A percentile compares a stretch with the other conserved stretches of the same genome.
Conservation (phyloP, 2,113 vertebrate species). For the Mormyrus iriodes region DNA sequence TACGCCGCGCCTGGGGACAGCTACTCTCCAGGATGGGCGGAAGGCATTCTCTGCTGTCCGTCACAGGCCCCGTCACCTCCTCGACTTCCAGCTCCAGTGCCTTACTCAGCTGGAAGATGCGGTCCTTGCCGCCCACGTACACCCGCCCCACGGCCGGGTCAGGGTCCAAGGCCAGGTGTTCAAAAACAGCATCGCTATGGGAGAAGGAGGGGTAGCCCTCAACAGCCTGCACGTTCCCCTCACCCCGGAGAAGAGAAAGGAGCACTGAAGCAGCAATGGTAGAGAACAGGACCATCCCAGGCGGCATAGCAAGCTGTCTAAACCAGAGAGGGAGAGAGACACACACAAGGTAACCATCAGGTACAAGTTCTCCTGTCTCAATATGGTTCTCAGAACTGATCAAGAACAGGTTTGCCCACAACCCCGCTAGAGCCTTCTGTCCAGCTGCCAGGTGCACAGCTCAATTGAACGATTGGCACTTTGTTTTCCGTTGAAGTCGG, state of each 20-base stretch:
- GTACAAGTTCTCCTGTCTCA: background rate
- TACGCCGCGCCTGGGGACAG: constrained; percentile 79
- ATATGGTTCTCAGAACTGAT: background rate
- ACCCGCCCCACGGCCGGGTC: constrained; percentile 71
- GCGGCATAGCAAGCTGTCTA: constrained; percentile 84
- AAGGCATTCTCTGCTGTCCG: constrained; percentile 86
- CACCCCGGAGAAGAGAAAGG: constrained; percentile 57
- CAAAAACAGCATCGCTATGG: constrained; percentile 70
- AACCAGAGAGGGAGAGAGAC: constrained; percentile 17
- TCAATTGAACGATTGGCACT: background rate
- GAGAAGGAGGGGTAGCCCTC: constrained; percentile 66
- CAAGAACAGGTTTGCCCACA: background rate
- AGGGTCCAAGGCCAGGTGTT: constrained; percentile 82
- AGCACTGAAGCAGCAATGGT: constrained; percentile 39
- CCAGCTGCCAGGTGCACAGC: background rate
- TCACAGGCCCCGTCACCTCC: constrained; percentile 74
- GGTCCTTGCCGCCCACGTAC: constrained; percentile 84
- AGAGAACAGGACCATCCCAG: constrained; percentile 68
- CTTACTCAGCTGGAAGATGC: constrained; percentile 78
- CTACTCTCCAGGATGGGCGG: constrained; percentile 75
- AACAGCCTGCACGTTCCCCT: constrained; percentile 37
- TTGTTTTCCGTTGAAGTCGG: background rate
- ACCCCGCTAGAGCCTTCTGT: background rate
- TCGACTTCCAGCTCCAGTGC: constrained; percentile 59
- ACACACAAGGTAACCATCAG: background rate